Evolutionary conservation across 2,797 vertebrate species (phyloP).

Genomic region (Dendrocincla fuliginosa): DNA sequence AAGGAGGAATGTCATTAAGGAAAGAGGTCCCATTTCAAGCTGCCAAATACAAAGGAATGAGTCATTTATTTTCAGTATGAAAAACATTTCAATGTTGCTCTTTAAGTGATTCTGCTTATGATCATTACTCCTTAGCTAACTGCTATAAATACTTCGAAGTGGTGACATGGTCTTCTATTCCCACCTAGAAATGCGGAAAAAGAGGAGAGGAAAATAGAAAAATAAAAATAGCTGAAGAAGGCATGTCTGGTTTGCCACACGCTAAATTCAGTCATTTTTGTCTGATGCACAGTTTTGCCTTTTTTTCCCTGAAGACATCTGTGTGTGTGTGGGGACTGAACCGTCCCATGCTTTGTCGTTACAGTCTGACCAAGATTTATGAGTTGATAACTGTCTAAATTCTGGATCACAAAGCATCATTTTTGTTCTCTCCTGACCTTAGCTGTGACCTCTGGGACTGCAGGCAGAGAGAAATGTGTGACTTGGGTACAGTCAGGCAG

Average conservation of each 20-base stretch:
- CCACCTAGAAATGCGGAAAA: slow-evolving; percentile 17
- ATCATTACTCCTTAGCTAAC: slow-evolving; percentile 54
- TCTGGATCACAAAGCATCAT: slow-evolving; percentile 68
- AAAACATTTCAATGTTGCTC: slow-evolving; percentile 62
- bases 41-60: slow-evolving; percentile 65
- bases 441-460: slow-evolving; percentile 63
- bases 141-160: slow-evolving; percentile 47
- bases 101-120: slow-evolving; percentile 62
- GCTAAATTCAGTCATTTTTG: not conserved
- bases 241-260: slow-evolving; percentile 10
- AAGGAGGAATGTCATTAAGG: slow-evolving; percentile 64
- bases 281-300: not conserved
- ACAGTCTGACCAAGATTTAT: slow-evolving; percentile 73
- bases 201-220: slow-evolving; percentile 4
- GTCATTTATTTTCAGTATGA: slow-evolving; percentile 66
- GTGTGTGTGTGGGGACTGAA: not conserved
- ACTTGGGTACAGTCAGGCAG: slow-evolving; percentile 57
- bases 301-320: not conserved
- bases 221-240: slow-evolving; percentile 12
- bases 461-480: slow-evolving; percentile 64
- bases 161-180: not conserved
- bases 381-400: slow-evolving; percentile 72
- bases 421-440: slow-evolving; percentile 73
- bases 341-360: slow-evolving; percentile 61
- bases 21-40: slow-evolving; percentile 66